Base-by-base conservation (phyloP, 2,888 invertebrate species). In the Panzeria rudis region DNA sequence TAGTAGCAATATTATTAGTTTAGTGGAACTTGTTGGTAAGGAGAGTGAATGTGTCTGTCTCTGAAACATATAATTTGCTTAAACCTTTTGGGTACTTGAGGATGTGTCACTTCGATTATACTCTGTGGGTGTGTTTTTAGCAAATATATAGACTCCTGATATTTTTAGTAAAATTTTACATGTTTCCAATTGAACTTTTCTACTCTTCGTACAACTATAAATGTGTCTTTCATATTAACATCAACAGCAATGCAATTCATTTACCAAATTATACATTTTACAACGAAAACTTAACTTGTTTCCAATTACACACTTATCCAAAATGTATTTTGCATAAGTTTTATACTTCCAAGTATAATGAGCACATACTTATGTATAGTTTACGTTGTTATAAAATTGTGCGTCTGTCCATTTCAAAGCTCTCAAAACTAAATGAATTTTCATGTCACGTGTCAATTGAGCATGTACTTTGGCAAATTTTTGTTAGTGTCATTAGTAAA, bases 361-460 rank as follows among this genome's bases (percentile, higher is more conserved):
- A 86, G 81, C 68, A 71, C 75, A 78, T 44, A n/a, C n/a, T n/a
- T n/a, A 76, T 84, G 77, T 73, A 54, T 38, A 50, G 32, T 56
- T 71, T 73, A 44, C 52, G 41, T 76, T 69, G 50, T 13, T 29
- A 56, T 25, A 32, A 32, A 41, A 52, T 52, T 54, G 68, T 59
- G 44, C 41, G 71, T 76, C 54, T 23, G 80, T 76, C 56, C 56
- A 75, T 75, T 76, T 71, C 32, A 59, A 72, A 68, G 73, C 38
- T 72, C 20, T 82, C 76, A 71, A 61, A 84, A 84, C 86, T 86
- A 87, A 88, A 88, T 89, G 89, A 89, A 87, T 88, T 89, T 87
- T 86, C 87, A 86, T 89, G 89, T 89, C 88, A 89, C 88, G 88
- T 89, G 89, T 89, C 89, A 87, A 81, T 82, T 81, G 86, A 44